Base-by-base conservation (phyloP, 2,113 vertebrate species). In the Porphyrio hochstetteri region DNA sequence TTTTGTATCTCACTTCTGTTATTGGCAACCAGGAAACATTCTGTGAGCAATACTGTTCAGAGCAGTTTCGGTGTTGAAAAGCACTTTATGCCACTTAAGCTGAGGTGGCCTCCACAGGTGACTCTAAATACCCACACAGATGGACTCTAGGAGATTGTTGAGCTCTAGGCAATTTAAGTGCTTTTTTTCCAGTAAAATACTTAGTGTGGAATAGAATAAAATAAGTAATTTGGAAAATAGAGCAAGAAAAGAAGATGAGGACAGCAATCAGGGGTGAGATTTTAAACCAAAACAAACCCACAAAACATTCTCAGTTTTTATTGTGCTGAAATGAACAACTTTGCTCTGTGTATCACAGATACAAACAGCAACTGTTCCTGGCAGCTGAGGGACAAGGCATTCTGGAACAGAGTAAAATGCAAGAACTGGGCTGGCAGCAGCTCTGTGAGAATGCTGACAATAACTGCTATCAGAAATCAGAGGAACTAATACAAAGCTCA, bases 351-450 rank as follows among this genome's bases (percentile, higher is more conserved):
- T 82, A 17, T 92, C 5, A 2, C 57, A 99, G 99, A 95, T 99
- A 98, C 90, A 97, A 98, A 63, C 97, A 98, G 80, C 98, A 98
- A 80, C 87, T 98, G 78, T 92, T 94, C 36, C 85, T 89, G 56
- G 97, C 98, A 7, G 69, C 97, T 59, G 95, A 98, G 63, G 93
- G 44, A 91, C 98, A 99, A 83, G 86, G 76, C 86, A 86, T 75
- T 74, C 96, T 98, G 53, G 98, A 99, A 82, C 98, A 97, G 33
- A 98, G 90, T 10, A 96, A 96, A 86, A 97, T 98, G 19, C 98
- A 99, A 67, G 97, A 98, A 91, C 82, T 98, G 71, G 98, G 98
- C 94, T 99, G 98, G 98, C 98, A 98, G 95, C 96, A 79, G 17
- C 96, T 97, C 61, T 98, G 95, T 64, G 98, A 99, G 38, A 86